Evolutionary conservation across 2,113 vertebrate species (phyloP).

Genomic region (Apteryx mantelli): DNA sequence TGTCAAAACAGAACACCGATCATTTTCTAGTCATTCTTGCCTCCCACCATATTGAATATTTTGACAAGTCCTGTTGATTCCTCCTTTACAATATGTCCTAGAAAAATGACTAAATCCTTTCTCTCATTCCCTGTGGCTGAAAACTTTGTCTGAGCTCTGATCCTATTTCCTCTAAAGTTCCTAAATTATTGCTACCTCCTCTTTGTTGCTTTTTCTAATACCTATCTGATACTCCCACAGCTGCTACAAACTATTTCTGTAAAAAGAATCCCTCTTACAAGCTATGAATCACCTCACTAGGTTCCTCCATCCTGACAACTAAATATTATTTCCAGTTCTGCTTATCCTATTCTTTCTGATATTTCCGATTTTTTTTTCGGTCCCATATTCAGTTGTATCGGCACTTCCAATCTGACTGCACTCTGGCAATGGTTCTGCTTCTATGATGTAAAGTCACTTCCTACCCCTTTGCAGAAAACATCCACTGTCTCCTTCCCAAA

Average conservation of each 20-base stretch:
- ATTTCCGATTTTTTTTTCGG: background rate
- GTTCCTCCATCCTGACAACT: background rate
- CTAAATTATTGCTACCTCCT: background rate
- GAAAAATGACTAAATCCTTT: conserved; percentile 15
- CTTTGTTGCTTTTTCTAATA: background rate
- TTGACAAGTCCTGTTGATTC: conserved; percentile 1
- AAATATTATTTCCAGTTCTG: background rate
- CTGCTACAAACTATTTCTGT: background rate
- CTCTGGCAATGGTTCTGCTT: background rate
- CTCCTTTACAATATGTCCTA: background rate
- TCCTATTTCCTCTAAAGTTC: background rate
- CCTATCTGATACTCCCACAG: background rate
- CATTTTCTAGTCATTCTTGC: conserved; percentile 20
- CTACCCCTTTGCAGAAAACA: background rate
- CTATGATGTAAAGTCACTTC: background rate
- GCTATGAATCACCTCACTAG: background rate
- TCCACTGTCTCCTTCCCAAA: background rate
- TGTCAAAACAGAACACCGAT: background rate
- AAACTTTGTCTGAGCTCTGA: background rate
- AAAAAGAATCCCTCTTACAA: background rate
- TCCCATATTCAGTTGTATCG: background rate
- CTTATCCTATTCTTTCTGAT: background rate
- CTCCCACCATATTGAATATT: conserved; percentile 1
- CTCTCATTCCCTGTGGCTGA: background rate
- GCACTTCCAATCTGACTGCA: background rate